Base-by-base conservation (phyloP, 2,113 vertebrate genomes). In the Dicrurus megarhynchus region DNA sequence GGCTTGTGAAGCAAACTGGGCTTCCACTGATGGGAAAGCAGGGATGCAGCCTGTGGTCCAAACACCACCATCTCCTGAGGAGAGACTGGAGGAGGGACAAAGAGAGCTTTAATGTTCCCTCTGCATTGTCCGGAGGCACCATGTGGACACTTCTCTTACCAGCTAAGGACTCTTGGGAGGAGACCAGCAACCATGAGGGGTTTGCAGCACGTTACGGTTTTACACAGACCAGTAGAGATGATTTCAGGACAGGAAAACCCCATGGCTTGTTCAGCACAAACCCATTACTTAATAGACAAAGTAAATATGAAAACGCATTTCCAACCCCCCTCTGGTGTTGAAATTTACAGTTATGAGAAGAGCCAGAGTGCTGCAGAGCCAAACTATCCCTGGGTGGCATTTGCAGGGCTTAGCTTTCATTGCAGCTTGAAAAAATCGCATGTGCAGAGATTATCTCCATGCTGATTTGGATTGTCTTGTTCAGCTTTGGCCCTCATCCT, bases 401-500 rank as follows among this genome's bases (percentile, higher is more conserved):
- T 97, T 86, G 71, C 73, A 91, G 70, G 52, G 93, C 82, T 97
- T 95, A 94, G 97, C 94, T 97, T 97, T 96, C 97, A 87, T 91
- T 70, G 18, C 93, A 95, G 93, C 90, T 91, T 96, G 94, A 97
- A 96, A 89, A 92, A 96, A 74, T 57, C 71, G 84, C 50, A 33
- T 49, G 73, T 26, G n/a, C 83, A 73, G 85, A 95, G 96, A 97
- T 96, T 96, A 92, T 96, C 96, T 94, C 46, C 82, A 46, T 47
- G 20, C 86, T 81, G 95, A 96, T 97, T 97, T 97, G 91, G 73
- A 96, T 96, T 91, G 95, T 95, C 96, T 96, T 93, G 84, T 87
- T 97, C 94, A 90, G 89, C 85, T 96, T 96, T 97, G 97, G 97
- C 97, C 92, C 78, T 91, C 60, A 70, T 91, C 96, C 96, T 86